Evolutionary conservation across 2,888 invertebrate species (phyloP).

Genomic region (Tillus elongatus): DNA sequence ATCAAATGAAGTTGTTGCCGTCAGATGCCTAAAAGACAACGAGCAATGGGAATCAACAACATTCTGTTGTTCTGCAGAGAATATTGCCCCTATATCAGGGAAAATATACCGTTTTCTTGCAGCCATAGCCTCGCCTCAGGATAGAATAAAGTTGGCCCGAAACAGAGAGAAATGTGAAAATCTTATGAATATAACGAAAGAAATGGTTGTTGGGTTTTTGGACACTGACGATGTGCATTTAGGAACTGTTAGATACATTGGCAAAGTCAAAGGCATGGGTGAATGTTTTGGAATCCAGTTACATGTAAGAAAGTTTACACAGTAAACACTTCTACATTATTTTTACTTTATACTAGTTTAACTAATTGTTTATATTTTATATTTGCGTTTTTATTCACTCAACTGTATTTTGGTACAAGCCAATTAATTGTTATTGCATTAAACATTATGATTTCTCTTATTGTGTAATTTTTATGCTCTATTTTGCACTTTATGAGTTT

Average conservation of each 20-base stretch:
- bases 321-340: too few relatives aligned
- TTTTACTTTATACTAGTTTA: too few relatives aligned
- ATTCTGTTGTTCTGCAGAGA: slow-evolving; percentile 30
- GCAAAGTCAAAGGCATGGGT: slow-evolving; percentile 46
- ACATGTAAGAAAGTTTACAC: slow-evolving; percentile 48
- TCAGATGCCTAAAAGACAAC: slow-evolving; percentile 34
- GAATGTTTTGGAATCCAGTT: slow-evolving; percentile 50
- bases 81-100: slow-evolving; percentile 31
- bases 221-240: slow-evolving; percentile 31
- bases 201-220: slow-evolving; percentile 40
- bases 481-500: too few relatives aligned
- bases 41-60: slow-evolving; percentile 35
- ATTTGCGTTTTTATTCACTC: too few relatives aligned
- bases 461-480: too few relatives aligned
- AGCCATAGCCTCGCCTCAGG: slow-evolving; percentile 44
- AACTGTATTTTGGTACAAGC: too few relatives aligned
- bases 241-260: slow-evolving; percentile 47
- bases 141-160: slow-evolving; percentile 44
- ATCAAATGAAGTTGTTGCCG: slow-evolving; percentile 23
- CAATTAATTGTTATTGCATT: too few relatives aligned
- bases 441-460: too few relatives aligned
- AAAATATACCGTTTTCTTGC: slow-evolving; percentile 46
- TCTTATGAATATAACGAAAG: slow-evolving; percentile 35
- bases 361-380: too few relatives aligned
- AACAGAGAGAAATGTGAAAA: slow-evolving; percentile 42